Conservation (phyloP, 2,113 vertebrate genomes). For the Numenius arquata region DNA sequence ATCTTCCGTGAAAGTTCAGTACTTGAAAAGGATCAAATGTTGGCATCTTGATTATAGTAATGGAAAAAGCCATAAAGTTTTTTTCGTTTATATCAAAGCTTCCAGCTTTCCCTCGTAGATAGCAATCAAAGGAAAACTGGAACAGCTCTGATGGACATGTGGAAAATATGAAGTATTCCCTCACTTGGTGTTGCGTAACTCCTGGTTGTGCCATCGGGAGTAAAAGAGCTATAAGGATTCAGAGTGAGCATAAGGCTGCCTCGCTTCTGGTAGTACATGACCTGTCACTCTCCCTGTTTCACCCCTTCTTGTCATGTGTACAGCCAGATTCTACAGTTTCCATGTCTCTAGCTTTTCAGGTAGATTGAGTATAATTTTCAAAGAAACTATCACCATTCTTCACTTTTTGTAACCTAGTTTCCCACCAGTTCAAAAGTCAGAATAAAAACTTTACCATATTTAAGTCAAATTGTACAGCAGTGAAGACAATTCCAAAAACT, state of each 20-base stretch:
- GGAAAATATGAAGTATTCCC: conserved; percentile 36
- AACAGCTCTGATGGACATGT: background rate
- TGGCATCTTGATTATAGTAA: background rate
- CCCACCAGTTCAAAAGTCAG: background rate
- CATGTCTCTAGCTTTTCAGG: background rate
- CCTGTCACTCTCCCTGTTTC: background rate
- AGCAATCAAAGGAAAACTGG: conserved; percentile 12
- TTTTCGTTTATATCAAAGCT: background rate
- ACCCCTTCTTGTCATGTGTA: background rate
- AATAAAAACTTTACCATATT: background rate
- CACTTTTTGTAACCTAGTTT: background rate
- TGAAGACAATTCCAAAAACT: background rate
- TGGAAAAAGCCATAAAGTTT: background rate
- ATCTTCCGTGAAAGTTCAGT: background rate
- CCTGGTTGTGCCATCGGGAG: background rate
- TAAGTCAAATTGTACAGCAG: background rate
- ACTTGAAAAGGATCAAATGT: background rate
- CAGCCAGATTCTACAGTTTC: background rate
- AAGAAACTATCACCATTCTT: background rate
- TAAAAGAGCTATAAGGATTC: background rate
- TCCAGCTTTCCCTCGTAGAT: background rate
- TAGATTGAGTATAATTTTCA: background rate
- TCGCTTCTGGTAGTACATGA: background rate
- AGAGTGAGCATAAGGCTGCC: background rate
- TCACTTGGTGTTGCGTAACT: background rate